Base-by-base conservation (phyloP, 2,113 vertebrate species). In the Platichthys flesus region DNA sequence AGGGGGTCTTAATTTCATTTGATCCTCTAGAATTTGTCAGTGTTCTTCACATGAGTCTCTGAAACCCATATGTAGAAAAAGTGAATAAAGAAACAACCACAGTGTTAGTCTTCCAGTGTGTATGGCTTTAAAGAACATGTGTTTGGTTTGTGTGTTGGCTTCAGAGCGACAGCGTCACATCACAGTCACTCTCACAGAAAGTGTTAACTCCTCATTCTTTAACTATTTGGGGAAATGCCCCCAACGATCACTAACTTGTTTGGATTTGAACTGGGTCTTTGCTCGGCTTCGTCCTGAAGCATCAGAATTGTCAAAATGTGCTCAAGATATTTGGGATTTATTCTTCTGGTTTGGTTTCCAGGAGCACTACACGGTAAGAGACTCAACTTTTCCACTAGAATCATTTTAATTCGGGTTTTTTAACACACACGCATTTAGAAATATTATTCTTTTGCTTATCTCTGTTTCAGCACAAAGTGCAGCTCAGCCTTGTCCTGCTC, bases 231-330 rank as follows among this genome's bases (percentile, higher is more conserved):
- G 24, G 40, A 57, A 67, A 28, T 40, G 18, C 16, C 14, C 26
- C 56, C 2, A 45, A 15, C 47, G 88, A 88, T 90, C 9, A 82
- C 89, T 89, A 81, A 86, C 83, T 20, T 8, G 9, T 0, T 47
- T 45, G 40, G 61, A 54, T 63, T 8, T 65, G 5, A 72, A 37
- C 47, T 28, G 12, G 20, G 14, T 71, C 47, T 45, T 3, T 0
- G 0, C 54, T 78, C 58, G 35, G 37, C 63, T 52, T 55, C 14
- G 21, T 20, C 3, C 23, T 45, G 31, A 12, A n/a, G n/a, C 40
- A 20, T 69, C 47, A 37, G 3, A 14, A 65, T 60, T 40, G 62
- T 57, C 74, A 86, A 64, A 49, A 90, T 86, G 85, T 54, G 2
- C 1, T 2, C 1, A 0, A 65, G 21, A 16, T 59, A 21, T 64